A percentile compares a stretch with the other conserved stretches of the same genome.
Conservation (phyloP, 2,888 invertebrate species). For the Helicoverpa assulta region DNA sequence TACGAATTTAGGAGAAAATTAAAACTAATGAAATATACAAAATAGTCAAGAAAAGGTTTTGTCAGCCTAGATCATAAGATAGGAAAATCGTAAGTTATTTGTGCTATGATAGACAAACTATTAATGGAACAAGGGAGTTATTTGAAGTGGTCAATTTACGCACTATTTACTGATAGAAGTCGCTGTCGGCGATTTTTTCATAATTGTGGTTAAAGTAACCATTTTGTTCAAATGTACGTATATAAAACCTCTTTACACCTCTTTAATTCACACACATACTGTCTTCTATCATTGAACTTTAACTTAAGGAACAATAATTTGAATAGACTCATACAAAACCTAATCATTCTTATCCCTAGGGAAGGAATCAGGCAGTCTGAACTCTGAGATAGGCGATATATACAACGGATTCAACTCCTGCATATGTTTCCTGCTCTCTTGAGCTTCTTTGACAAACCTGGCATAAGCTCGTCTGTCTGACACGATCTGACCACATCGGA, state of each 20-base stretch:
- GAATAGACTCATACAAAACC: conserved; percentile 4
- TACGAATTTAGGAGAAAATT: too few relatives aligned
- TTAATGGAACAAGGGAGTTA: conserved; percentile 1
- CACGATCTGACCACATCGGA: conserved; percentile 82
- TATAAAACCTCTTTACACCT: too few relatives aligned
- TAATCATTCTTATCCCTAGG: conserved; percentile 83
- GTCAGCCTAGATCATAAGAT: not conserved
- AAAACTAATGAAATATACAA: not conserved
- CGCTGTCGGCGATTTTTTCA: conserved; percentile 8
- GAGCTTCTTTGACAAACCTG: conserved; percentile 84
- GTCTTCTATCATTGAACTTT: too few relatives aligned
- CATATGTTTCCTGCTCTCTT: conserved; percentile 80
- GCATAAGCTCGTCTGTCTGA: conserved; percentile 90
- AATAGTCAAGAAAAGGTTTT: not conserved
- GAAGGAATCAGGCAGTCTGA: conserved; percentile 88
- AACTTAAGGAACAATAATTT: not conserved
- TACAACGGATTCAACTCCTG: conserved; percentile 91
- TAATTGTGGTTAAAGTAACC: not conserved
- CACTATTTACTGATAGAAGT: not conserved
- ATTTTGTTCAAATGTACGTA: too few relatives aligned
- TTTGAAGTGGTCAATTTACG: not conserved
- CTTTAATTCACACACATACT: too few relatives aligned
- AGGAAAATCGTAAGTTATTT: not conserved
- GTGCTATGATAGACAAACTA: not conserved
- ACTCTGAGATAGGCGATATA: conserved; percentile 90